Evolutionary conservation across 2,888 invertebrate genomes (phyloP), one percentile per base, ranked within the genome.

Genomic region (Drosophila austrosaltans): DNA sequence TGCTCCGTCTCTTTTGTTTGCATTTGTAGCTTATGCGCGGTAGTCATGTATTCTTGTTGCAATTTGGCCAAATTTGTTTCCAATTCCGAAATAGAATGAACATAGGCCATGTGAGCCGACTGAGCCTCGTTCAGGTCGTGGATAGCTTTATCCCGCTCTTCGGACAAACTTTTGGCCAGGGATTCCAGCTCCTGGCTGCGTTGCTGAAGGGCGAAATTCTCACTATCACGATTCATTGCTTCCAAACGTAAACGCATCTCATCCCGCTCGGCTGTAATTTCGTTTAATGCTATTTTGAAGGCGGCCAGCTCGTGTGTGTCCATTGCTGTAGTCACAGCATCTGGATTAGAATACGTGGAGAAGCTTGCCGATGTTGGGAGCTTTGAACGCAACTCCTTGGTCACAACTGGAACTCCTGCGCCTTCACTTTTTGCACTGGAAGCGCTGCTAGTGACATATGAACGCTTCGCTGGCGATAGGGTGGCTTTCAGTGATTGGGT

Each of bases 11-110:
- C 94, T 60, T 91, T 92, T 22, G 92, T 91, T 63, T 93, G 84
- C 81, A 92, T 92, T 67, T 92, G 92, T 28, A 94, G 81, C 89
- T 93, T 94, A 48, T 93, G 93, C 1, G 91, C 90, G 28, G 93
- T 77, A 65, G 93, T 93, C 28, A 92, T 87, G 72, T 92, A 92
- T 53, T 91, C 91, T 81, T 93, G 93, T 66, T 93, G 92, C 63
- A 93, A 88, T 73, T 93, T 93, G 20, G 93, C 87, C 66, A 93
- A 78, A 71, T 88, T 91, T 1, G 87, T 84, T 74, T 92, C 92
- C 10, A 92, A 63, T 44, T 92, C 92, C 0, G 91, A 92, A 57
- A 92, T 91, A 2, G 91, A 87, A 72, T 91, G 91, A 16, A 91
- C 81, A 25, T 92, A 91, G 1, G 90, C 86, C 65, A 78, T 75